phyloP scores from a whole-genome alignment of 2,888 invertebrate genomes.

The Tetragnatha montana region DNA sequence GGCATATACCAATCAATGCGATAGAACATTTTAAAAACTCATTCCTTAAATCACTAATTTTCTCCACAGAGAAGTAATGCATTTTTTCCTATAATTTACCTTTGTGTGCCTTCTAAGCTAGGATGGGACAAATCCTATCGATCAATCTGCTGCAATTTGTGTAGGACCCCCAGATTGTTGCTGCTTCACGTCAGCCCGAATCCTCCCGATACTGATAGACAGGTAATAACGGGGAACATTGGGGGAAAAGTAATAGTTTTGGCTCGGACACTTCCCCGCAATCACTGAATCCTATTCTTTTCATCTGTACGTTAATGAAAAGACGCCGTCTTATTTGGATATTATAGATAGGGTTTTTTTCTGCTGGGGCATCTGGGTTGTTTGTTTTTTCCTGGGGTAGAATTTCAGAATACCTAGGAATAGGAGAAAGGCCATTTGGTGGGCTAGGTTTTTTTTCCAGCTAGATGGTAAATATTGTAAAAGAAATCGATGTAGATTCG shows the following conservation, averaged over 20 bases:
- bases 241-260: slow-evolving; percentile 64
- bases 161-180: slow-evolving; percentile 40
- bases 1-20: no score
- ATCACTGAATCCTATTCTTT: slow-evolving; percentile 55
- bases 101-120: no score
- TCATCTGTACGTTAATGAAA: slow-evolving; percentile 59
- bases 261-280: slow-evolving; percentile 60
- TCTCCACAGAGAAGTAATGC: not conserved
- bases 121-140: not conserved
- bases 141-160: slow-evolving; percentile 13
- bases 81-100: no score
- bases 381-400: slow-evolving; percentile 2
- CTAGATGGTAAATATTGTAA: no score
- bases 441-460: no score
- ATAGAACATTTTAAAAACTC: no score
- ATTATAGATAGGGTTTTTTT: slow-evolving; percentile 51
- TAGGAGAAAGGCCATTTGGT: not conserved
- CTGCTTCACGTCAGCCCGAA: slow-evolving; percentile 45
- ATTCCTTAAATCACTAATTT: no score
- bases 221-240: slow-evolving; percentile 64
- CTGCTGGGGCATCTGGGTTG: not conserved
- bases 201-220: slow-evolving; percentile 55
- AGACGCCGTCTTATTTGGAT: slow-evolving; percentile 61
- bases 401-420: slow-evolving; percentile 12
- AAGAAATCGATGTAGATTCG: no score